Conservation (phyloP, 2,888 invertebrate genomes). For the Helicoverpa assulta region DNA sequence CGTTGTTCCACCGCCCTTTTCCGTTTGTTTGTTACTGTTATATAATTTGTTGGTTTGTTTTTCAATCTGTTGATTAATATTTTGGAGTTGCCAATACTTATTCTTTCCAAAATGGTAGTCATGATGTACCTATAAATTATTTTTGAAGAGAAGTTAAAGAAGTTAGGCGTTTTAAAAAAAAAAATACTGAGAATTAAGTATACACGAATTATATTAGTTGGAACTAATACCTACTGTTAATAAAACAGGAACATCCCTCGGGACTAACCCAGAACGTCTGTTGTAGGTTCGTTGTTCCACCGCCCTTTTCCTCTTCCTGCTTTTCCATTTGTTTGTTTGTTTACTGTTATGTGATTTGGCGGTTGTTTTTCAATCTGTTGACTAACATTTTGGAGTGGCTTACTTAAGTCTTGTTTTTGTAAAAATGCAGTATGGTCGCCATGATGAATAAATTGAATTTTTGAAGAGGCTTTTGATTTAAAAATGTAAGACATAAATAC, state of each 20-base stretch:
- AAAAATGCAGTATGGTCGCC: too few relatives aligned
- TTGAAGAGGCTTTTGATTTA: too few relatives aligned
- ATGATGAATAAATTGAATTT: too few relatives aligned
- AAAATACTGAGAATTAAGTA: too few relatives aligned
- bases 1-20: conserved; percentile 39
- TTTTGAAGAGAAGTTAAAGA: too few relatives aligned
- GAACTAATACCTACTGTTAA: conserved; percentile 52
- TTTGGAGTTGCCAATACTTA: too few relatives aligned
- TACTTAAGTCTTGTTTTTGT: too few relatives aligned
- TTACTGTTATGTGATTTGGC: conserved; percentile 26
- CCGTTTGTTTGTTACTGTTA: conserved; percentile 27
- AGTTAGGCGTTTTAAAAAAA: too few relatives aligned
- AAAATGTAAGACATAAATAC: too few relatives aligned
- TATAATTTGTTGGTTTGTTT: conserved; percentile 23
- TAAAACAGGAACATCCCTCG: conserved; percentile 36
- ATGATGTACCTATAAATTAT: too few relatives aligned
- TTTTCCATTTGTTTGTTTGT: conserved; percentile 41
- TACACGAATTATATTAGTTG: conserved; percentile 55
- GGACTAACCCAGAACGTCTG: conserved; percentile 53
- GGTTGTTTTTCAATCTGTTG: not conserved
- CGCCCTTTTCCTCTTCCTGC: conserved; percentile 27
- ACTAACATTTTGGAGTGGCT: too few relatives aligned
- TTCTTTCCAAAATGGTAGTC: too few relatives aligned
- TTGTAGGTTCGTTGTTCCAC: conserved; percentile 43
- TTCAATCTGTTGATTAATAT: not conserved